Percentiles rank a stretch among this genome's conserved stretches.
phyloP scores from a whole-genome alignment of 1,140 invertebrate species.

The Caenorhabditis remanei region DNA sequence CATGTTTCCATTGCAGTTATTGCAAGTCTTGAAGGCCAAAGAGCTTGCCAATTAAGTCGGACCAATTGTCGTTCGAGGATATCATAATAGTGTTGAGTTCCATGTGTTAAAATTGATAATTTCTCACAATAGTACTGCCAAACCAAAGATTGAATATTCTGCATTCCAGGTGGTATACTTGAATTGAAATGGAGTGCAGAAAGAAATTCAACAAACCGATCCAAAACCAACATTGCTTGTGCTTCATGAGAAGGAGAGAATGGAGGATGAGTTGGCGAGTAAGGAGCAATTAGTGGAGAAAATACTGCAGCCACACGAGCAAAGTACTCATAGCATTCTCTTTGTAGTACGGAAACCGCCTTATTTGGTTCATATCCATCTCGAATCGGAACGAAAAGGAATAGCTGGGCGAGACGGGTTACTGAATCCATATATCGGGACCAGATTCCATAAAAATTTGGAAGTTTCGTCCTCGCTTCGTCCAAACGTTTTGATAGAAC shows the following conservation, averaged over 20 bases:
- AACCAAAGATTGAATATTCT: constrained; percentile 60
- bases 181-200: constrained; percentile 50
- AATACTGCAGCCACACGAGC: constrained; percentile 51
- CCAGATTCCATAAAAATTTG: constrained; percentile 56
- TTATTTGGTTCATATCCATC: constrained; percentile 54
- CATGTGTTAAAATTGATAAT: constrained; percentile 57
- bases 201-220: constrained; percentile 61
- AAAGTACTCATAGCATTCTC: constrained; percentile 59
- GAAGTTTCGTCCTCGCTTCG: constrained; percentile 44
- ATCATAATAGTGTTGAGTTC: constrained; percentile 59
- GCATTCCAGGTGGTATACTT: constrained; percentile 57
- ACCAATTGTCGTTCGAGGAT: constrained; percentile 56
- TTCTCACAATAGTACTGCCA: constrained; percentile 61
- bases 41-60: constrained; percentile 25
- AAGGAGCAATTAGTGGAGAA: constrained; percentile 51
- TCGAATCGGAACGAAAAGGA: constrained; percentile 57
- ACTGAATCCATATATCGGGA: constrained; percentile 37
- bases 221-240: constrained; percentile 38
- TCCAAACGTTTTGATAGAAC: constrained; percentile 28
- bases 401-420: constrained; percentile 57
- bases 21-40: constrained; percentile 50
- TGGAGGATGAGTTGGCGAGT: constrained; percentile 55
- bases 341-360: constrained; percentile 27
- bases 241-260: constrained; percentile 60
- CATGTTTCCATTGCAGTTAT: constrained; percentile 59